A percentile compares a stretch with the other conserved stretches of the same genome.
phyloP scores from a whole-genome alignment of 1,140 invertebrate species.

The Drosophila aff. region DNA sequence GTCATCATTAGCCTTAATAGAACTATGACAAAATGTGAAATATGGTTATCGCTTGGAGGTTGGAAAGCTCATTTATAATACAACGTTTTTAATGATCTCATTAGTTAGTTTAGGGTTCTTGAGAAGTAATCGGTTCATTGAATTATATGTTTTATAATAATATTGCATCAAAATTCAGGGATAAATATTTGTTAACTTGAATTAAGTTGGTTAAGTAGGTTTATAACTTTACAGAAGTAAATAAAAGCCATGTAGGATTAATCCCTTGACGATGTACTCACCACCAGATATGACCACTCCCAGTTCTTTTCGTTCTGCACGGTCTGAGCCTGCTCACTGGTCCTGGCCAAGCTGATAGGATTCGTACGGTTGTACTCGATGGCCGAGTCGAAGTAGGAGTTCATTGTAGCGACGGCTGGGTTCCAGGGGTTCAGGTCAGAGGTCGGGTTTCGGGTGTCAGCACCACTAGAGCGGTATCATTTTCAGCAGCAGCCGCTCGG shows the following conservation, averaged over 20 bases:
- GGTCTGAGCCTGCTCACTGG: conserved; percentile 50
- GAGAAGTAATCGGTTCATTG: not conserved
- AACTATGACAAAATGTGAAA: not conserved
- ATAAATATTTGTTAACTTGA: not conserved
- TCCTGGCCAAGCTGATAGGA: conserved; percentile 42
- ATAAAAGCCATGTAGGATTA: no score
- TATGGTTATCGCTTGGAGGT: not conserved
- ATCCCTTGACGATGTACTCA: conserved; percentile 61
- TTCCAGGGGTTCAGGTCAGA: not conserved
- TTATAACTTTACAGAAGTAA: not conserved
- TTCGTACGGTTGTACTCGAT: conserved; percentile 60
- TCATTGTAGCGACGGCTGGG: conserved; percentile 40
- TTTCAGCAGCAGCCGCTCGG: conserved; percentile 27
- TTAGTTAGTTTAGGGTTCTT: not conserved
- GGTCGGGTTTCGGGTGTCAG: not conserved
- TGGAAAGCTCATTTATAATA: not conserved
- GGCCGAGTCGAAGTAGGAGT: conserved; percentile 72
- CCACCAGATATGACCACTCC: conserved; percentile 88
- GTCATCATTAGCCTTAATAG: conserved; percentile 23
- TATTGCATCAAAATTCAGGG: not conserved
- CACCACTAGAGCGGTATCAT: conserved; percentile 42
- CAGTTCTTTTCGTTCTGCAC: conserved; percentile 85
- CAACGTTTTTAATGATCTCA: not conserved
- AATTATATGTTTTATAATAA: not conserved
- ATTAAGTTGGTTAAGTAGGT: no score